Conservation (phyloP, 2,113 vertebrate species). For the Salminus brasiliensis region DNA sequence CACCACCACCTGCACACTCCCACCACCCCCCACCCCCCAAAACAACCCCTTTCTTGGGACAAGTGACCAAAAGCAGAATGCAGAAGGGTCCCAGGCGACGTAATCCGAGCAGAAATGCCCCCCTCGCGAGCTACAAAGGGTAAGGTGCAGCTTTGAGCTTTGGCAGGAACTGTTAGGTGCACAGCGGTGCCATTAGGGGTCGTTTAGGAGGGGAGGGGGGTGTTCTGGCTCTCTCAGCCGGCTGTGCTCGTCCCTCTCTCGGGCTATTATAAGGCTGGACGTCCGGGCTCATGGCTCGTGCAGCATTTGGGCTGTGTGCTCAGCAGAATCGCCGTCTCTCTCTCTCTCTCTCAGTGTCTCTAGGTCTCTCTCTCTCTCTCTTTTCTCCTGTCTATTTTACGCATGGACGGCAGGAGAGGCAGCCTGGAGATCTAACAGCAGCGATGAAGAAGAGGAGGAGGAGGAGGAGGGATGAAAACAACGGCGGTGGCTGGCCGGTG, state of each 20-base stretch:
- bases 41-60: not conserved
- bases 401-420: constrained; percentile 6
- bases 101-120: too few relatives aligned
- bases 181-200: constrained; percentile 30
- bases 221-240: constrained; percentile 39
- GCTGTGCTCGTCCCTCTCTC: constrained; percentile 46
- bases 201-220: constrained; percentile 16
- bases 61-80: constrained; percentile 17
- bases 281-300: constrained; percentile 46
- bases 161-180: constrained; percentile 23
- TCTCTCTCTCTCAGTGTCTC: constrained; percentile 31
- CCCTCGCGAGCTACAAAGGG: constrained; percentile 38
- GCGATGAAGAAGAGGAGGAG: constrained; percentile 29
- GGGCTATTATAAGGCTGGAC: constrained; percentile 42
- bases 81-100: constrained; percentile 72
- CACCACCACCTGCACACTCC: not conserved
- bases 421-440: not conserved
- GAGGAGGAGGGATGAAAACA: constrained; percentile 52
- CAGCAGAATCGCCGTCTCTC: constrained; percentile 32
- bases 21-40: too few relatives aligned
- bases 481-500: constrained; percentile 31
- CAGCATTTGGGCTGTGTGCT: constrained; percentile 43
- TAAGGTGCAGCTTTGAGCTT: constrained; percentile 51
- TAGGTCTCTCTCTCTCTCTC: not conserved
- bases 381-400: constrained; percentile 27